These are phyloP conservation scores for Pyrocephalus nanus DNA, from an alignment of 2,797 vertebrate species.

Conservation along the genomic window DNA sequence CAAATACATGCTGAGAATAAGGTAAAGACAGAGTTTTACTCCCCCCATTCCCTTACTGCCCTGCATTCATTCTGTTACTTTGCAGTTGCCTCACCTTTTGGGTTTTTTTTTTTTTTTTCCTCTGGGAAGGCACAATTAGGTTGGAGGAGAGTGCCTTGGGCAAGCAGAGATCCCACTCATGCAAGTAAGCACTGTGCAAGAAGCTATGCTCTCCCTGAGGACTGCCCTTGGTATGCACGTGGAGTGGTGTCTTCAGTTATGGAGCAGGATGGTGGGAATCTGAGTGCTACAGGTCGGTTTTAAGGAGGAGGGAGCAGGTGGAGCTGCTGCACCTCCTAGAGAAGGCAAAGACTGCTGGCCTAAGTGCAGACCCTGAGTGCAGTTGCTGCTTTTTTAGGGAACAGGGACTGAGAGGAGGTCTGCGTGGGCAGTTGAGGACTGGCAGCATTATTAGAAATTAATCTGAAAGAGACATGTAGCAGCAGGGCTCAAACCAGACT, in stretches of 20 bases:
- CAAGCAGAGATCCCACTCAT: neutral
- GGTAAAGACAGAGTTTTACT: slow-evolving; percentile 19
- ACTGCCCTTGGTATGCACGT: fast-evolving
- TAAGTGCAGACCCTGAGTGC: neutral
- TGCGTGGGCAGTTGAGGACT: fast-evolving
- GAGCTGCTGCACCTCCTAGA: neutral
- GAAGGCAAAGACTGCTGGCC: neutral
- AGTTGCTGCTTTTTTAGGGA: neutral
- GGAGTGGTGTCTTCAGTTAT: fast-evolving
- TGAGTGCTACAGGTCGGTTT: fast-evolving
- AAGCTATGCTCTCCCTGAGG: neutral
- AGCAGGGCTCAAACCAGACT: neutral
- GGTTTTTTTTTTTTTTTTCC: neutral
- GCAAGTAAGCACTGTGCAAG: neutral
- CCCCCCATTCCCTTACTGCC: neutral
- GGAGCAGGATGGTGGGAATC: fast-evolving
- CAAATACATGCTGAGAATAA: slow-evolving; percentile 16
- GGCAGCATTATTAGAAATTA: neutral
- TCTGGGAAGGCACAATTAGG: neutral
- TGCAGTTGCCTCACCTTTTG: neutral
- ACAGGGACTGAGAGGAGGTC: neutral
- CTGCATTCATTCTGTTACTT: neutral
- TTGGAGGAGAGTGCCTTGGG: neutral
- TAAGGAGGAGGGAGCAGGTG: neutral
- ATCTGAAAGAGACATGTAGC: fast-evolving